Conservation (phyloP, 1,140 invertebrate genomes). For the Drosophila chauvacae region DNA sequence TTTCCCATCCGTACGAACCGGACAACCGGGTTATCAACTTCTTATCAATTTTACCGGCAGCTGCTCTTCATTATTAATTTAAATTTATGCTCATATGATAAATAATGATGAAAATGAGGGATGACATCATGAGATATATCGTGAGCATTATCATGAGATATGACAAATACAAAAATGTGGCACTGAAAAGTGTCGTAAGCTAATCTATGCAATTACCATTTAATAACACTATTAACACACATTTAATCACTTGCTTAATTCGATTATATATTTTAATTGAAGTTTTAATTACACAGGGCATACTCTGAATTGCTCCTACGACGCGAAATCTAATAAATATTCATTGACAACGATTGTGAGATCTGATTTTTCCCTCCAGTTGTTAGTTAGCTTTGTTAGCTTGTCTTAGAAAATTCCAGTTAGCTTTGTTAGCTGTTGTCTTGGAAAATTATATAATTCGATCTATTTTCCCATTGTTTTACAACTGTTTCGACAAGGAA, state of each 20-base stretch:
- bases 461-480: conserved; percentile 15
- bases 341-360: conserved; percentile 7
- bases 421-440: too few relatives aligned
- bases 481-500: background rate
- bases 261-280: conserved; percentile 37
- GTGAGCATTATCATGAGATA: too few relatives aligned
- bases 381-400: background rate
- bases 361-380: background rate
- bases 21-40: conserved; percentile 10
- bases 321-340: conserved; percentile 19
- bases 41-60: conserved; percentile 24
- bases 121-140: background rate
- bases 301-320: conserved; percentile 14
- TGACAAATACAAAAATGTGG: background rate
- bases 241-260: conserved; percentile 31
- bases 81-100: conserved; percentile 31
- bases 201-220: conserved; percentile 7
- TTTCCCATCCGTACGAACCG: background rate
- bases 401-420: background rate
- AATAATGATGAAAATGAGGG: background rate
- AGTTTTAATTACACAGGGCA: conserved; percentile 17
- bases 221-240: conserved; percentile 22
- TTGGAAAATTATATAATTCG: background rate
- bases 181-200: conserved; percentile 13
- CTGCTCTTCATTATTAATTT: conserved; percentile 33